A percentile compares a stretch with the other conserved stretches of the same genome.
These are phyloP conservation scores for Lasiurus cinereus DNA, from an alignment of 2,113 vertebrate genomes.

Conservation along the genomic window DNA sequence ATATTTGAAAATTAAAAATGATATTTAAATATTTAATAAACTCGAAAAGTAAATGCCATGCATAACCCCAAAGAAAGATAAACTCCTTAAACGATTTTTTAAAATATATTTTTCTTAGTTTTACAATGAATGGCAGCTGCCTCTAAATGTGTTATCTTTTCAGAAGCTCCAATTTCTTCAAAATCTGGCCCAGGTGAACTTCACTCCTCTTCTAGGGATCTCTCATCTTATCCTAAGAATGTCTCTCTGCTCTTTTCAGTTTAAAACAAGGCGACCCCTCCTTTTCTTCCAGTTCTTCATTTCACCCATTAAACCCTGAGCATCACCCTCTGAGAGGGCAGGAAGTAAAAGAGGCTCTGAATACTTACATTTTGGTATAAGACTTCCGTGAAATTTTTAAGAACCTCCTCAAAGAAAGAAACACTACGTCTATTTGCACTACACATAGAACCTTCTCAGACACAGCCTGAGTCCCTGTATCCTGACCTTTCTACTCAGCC, in stretches of 20 bases:
- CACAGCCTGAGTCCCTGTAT: neutral
- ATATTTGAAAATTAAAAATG: slow-evolving; percentile 42
- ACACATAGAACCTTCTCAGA: neutral
- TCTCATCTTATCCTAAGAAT: neutral
- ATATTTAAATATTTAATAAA: slow-evolving; percentile 58
- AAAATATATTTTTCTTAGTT: neutral
- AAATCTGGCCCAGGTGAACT: neutral
- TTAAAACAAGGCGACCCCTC: neutral
- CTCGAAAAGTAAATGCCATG: neutral
- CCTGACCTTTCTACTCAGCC: neutral
- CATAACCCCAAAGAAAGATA: slow-evolving; percentile 18
- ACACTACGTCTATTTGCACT: neutral
- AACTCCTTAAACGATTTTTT: slow-evolving; percentile 1
- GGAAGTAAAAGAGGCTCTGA: neutral
- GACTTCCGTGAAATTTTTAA: neutral
- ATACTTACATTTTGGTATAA: neutral
- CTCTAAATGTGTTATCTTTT: neutral
- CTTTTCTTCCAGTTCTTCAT: neutral
- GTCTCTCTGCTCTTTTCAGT: neutral
- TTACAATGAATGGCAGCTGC: neutral
- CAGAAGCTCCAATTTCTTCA: neutral
- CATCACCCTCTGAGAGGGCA: neutral
- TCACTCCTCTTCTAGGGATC: neutral
- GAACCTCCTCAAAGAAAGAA: neutral
- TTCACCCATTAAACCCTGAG: neutral